These are phyloP conservation scores for Lagopus leucura DNA, from an alignment of 2,113 vertebrate genomes.

Conservation along the genomic window DNA sequence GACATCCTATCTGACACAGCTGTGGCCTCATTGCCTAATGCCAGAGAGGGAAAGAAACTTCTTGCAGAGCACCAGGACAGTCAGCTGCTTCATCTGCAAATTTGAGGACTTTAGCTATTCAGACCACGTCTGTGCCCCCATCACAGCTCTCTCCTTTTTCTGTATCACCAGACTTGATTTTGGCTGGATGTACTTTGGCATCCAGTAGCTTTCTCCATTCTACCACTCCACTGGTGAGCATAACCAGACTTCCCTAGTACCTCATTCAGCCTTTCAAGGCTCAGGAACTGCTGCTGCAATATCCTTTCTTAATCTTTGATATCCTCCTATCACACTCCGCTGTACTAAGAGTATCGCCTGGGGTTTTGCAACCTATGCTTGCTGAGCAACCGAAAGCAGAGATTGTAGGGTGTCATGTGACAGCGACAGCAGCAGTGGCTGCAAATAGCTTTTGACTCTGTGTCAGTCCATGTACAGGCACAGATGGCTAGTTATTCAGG, in stretches of 20 bases:
- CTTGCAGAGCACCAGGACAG: not conserved
- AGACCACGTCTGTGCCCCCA: not conserved
- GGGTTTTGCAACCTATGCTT: not conserved
- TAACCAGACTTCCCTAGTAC: not conserved
- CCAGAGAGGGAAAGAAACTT: not conserved
- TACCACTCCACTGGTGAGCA: not conserved
- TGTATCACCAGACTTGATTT: not conserved
- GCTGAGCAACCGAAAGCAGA: not conserved
- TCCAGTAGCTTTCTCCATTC: not conserved
- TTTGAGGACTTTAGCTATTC: not conserved
- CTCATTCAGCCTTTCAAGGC: not conserved
- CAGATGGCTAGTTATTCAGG: conserved; percentile 17
- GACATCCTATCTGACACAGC: not conserved
- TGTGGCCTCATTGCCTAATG: accelerated
- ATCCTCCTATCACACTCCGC: not conserved
- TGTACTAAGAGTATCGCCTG: not conserved
- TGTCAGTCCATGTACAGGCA: not conserved
- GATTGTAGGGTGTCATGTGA: not conserved
- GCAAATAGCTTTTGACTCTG: not conserved
- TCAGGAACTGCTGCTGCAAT: conserved; percentile 9
- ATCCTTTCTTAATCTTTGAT: not conserved
- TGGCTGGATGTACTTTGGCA: not conserved
- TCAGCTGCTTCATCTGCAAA: not conserved
- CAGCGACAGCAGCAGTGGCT: not conserved
- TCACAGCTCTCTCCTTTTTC: not conserved